phyloP scores from a whole-genome alignment of 2,113 vertebrate species.

The Hypocryptadius cinnamomeus region DNA sequence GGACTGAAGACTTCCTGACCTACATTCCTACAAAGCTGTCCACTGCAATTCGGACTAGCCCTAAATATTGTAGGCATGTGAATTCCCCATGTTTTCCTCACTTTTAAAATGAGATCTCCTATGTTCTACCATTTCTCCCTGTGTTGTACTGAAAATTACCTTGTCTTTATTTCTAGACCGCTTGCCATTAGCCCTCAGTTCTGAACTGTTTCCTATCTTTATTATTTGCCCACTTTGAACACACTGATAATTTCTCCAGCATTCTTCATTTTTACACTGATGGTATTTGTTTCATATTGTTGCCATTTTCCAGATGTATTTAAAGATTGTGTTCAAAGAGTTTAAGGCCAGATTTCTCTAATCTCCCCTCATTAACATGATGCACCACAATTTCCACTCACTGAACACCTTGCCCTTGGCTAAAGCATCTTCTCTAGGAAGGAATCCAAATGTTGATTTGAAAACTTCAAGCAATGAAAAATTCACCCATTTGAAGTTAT shows the following conservation, averaged over 20 bases:
- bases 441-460: slow-evolving; percentile 9
- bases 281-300: neutral
- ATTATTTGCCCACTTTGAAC: neutral
- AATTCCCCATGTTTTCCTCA: neutral
- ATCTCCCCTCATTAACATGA: neutral
- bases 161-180: neutral
- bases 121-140: neutral
- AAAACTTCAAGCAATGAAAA: slow-evolving; percentile 12
- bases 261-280: neutral
- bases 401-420: slow-evolving; percentile 13
- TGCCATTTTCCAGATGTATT: neutral
- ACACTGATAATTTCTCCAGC: neutral
- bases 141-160: neutral
- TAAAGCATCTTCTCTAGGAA: slow-evolving; percentile 4
- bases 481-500: neutral
- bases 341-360: neutral
- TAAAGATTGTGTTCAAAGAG: neutral
- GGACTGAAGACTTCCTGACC: neutral
- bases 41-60: neutral
- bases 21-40: neutral
- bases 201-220: neutral
- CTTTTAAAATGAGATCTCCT: neutral
- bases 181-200: neutral
- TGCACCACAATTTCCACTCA: neutral
- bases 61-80: neutral